These are phyloP conservation scores for Oenanthe melanoleuca DNA, from an alignment of 2,113 vertebrate species.

Conservation along the genomic window DNA sequence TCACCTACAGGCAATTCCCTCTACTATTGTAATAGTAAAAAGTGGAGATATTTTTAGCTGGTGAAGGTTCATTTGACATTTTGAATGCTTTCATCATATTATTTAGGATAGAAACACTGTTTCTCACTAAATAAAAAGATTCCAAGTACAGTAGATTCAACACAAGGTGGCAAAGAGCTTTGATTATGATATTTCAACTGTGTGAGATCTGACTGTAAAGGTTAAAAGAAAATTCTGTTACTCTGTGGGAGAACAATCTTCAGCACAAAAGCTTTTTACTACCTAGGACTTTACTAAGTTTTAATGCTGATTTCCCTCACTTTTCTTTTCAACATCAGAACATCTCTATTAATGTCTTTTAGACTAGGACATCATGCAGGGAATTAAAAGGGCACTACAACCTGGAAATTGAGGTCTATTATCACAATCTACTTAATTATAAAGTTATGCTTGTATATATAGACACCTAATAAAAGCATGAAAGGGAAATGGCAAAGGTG, in stretches of 20 bases:
- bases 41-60: slow-evolving; percentile 74
- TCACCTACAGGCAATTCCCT: slow-evolving; percentile 59
- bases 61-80: slow-evolving; percentile 72
- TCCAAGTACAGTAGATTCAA: slow-evolving; percentile 74
- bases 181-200: slow-evolving; percentile 81
- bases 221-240: slow-evolving; percentile 77
- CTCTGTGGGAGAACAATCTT: slow-evolving; percentile 79
- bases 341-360: slow-evolving; percentile 74
- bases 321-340: slow-evolving; percentile 76
- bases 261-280: slow-evolving; percentile 79
- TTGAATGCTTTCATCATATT: slow-evolving; percentile 76
- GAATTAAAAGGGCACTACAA: slow-evolving; percentile 69
- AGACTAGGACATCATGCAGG: slow-evolving; percentile 64
- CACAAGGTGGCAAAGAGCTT: slow-evolving; percentile 75
- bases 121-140: slow-evolving; percentile 77
- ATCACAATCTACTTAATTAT: slow-evolving; percentile 71
- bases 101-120: slow-evolving; percentile 74
- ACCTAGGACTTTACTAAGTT: slow-evolving; percentile 76
- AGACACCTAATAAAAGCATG: slow-evolving; percentile 20
- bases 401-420: slow-evolving; percentile 66
- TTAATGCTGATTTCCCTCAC: slow-evolving; percentile 76
- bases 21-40: slow-evolving; percentile 61
- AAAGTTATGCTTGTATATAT: slow-evolving; percentile 66
- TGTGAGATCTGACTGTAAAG: slow-evolving; percentile 72
- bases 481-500: neutral